These are phyloP conservation scores for Saguinus midas DNA, from an alignment of 2,113 vertebrate species.

Conservation along the genomic window DNA sequence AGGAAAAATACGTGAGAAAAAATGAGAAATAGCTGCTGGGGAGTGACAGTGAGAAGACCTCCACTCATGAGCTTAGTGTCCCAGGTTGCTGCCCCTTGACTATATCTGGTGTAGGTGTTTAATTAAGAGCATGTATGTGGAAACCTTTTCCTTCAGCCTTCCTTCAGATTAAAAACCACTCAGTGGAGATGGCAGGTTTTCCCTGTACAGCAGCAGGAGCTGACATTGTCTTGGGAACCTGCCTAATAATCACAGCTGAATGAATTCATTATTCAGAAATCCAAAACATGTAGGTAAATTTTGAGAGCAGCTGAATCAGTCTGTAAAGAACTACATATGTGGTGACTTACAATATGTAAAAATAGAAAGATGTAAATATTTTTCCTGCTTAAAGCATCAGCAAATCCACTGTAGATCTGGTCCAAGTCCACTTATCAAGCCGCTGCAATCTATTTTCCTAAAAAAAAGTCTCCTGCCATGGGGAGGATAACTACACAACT, in stretches of 20 bases:
- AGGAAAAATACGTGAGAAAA: not conserved
- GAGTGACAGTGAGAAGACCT: not conserved
- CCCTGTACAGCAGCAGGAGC: not conserved
- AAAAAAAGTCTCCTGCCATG: not conserved
- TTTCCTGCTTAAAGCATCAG: not conserved
- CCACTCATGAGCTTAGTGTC: not conserved
- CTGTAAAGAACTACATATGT: not conserved
- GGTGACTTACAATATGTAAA: not conserved
- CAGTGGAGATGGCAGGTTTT: not conserved
- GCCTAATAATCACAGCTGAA: not conserved
- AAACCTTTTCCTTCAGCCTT: not conserved
- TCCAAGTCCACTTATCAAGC: not conserved
- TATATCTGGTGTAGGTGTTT: not conserved
- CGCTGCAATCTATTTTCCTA: not conserved
- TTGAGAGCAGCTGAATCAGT: conserved; percentile 25
- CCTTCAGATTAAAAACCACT: conserved; percentile 3
- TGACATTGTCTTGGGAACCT: not conserved
- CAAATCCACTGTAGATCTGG: not conserved
- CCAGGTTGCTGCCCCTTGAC: not conserved
- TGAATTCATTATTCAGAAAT: not conserved
- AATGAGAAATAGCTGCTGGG: not conserved
- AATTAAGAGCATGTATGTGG: not conserved
- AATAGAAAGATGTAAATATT: not conserved
- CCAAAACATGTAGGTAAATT: not conserved
- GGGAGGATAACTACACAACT: not conserved